Percentiles rank a stretch among this genome's conserved stretches.
Conservation (phyloP, 1,140 invertebrate species). For the Galleria mellonella region DNA sequence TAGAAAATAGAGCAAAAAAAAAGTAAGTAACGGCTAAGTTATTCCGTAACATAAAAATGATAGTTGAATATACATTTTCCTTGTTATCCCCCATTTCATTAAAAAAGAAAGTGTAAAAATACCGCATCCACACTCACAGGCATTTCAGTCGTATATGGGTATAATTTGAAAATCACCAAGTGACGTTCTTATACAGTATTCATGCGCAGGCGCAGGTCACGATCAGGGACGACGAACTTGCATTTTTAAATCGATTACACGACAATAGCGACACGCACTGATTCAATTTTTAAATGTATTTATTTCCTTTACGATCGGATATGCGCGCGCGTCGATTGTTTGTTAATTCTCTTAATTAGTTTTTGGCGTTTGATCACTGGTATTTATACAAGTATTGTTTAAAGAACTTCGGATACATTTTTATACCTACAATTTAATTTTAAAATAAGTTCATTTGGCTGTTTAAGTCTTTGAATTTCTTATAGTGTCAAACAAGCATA, state of each 20-base stretch:
- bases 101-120: too few relatives aligned
- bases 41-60: too few relatives aligned
- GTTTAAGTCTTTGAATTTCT: too few relatives aligned
- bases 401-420: background rate
- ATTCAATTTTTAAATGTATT: conserved; percentile 28
- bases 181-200: conserved; percentile 57
- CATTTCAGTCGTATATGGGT: background rate
- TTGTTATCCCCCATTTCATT: too few relatives aligned
- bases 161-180: conserved; percentile 43
- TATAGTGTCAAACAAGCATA: too few relatives aligned
- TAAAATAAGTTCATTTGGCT: too few relatives aligned
- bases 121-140: background rate
- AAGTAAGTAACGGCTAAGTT: too few relatives aligned
- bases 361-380: conserved; percentile 1
- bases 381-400: background rate
- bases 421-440: too few relatives aligned
- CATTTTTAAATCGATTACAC: conserved; percentile 56
- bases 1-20: too few relatives aligned
- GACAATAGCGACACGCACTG: conserved; percentile 21
- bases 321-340: conserved; percentile 21
- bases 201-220: conserved; percentile 60
- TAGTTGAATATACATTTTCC: too few relatives aligned
- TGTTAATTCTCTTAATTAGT: conserved; percentile 17
- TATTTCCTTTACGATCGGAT: conserved; percentile 13
- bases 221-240: conserved; percentile 62